Base-by-base conservation (phyloP, 2,113 vertebrate genomes). In the Eupsittula cactorum region DNA sequence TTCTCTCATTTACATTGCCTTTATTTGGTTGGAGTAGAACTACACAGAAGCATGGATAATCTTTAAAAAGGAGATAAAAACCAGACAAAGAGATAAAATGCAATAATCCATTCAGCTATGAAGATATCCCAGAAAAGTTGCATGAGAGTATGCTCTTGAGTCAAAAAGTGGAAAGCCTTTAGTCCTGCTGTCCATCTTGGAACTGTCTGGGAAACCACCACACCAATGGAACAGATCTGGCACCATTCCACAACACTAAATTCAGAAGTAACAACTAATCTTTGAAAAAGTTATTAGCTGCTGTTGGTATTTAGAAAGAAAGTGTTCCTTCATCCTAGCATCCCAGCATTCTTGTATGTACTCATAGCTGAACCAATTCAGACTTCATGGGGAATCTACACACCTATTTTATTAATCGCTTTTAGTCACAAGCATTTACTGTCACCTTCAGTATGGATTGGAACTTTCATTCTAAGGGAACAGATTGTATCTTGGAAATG, bases 11-110 rank as follows among this genome's bases (percentile, higher is more conserved):
- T 83, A 86, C 46, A 60, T 33, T 81, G 64, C 64, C 68, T 83
- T 94, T 94, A 90, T 88, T 86, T 90, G 88, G 73, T 50, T 68
- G 20, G 11, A 88, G 63, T 17, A 83, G 50, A 83, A 67, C 82
- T 63, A 77, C 28, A 86, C n/a, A 81, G 55, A 74, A 88, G 23
- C n/a, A 87, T 33, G 31, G 82, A 14, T 82, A 35, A 83, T 80
- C 82, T 86, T 80, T 67, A 74, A 87, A 83, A 91, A 52, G n/a
- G 16, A 92, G 68, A n/a, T 77, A 65, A 92, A 92, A 94, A 68
- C 0, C 73, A 92, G 76, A 63, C 60, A 70, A 59, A 29, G 20
- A 86, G 60, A 95, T 50, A 94, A 94, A 91, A 80, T 0, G 8
- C 6, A 82, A 67, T 64, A 92, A 79, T 10, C 12, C 35, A 52